Evolutionary conservation across 2,888 invertebrate species (phyloP).

Genomic region (Dioctria rufipes): DNA sequence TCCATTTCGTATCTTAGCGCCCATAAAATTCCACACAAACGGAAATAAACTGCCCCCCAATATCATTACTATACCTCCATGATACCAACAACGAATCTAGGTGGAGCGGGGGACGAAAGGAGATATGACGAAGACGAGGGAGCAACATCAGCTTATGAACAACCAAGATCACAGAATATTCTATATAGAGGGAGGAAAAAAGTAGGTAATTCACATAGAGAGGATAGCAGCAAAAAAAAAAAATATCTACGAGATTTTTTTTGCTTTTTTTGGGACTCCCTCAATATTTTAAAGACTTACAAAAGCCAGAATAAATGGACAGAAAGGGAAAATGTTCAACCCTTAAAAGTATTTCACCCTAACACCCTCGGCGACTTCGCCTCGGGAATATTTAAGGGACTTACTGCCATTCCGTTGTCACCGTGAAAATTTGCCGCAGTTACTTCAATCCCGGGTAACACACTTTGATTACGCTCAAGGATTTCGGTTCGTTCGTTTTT

Average conservation of each 20-base stretch:
- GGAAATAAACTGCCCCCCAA: conserved; percentile 15
- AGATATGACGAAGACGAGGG: too few relatives aligned
- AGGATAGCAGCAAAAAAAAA: background rate
- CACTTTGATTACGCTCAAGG: conserved; percentile 13
- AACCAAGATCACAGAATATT: too few relatives aligned
- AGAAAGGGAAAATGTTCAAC: conserved; percentile 14
- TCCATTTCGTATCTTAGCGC: conserved; percentile 14
- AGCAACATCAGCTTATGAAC: too few relatives aligned
- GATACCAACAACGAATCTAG: background rate
- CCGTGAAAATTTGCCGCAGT: conserved; percentile 14
- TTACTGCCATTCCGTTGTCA: conserved; percentile 18
- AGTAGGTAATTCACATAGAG: background rate
- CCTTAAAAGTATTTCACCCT: conserved; percentile 5
- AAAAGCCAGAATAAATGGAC: conserved; percentile 15
- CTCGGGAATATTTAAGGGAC: conserved; percentile 6
- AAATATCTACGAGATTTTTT: background rate
- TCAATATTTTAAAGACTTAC: conserved; percentile 16
- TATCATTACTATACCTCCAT: conserved; percentile 4
- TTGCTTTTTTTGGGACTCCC: background rate
- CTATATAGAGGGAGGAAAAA: too few relatives aligned
- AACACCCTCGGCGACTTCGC: background rate
- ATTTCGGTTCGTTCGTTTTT: background rate
- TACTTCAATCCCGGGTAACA: background rate
- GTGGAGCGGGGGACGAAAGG: too few relatives aligned
- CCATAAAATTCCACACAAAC: conserved; percentile 6